Evolutionary conservation across 2,797 vertebrate genomes (phyloP).

Genomic region (Channa striata): DNA sequence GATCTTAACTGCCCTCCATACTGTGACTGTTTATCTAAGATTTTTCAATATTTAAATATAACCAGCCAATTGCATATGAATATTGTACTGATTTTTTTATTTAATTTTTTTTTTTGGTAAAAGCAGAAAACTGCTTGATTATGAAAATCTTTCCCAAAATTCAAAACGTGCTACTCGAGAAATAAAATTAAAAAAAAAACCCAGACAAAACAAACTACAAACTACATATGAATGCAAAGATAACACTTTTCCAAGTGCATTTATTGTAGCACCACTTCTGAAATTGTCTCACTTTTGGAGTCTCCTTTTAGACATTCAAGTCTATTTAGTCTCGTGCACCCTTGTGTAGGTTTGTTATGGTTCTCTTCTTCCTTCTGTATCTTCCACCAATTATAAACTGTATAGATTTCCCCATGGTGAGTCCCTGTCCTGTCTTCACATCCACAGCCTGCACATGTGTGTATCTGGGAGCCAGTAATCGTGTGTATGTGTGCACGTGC

Average conservation of each 20-base stretch:
- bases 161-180: neutral
- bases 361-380: constrained; percentile 76
- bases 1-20: constrained; percentile 71
- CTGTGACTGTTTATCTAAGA: constrained; percentile 52
- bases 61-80: constrained; percentile 22
- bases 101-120: neutral
- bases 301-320: constrained; percentile 65
- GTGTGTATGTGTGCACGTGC: constrained; percentile 18
- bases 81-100: neutral
- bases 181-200: neutral
- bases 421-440: constrained; percentile 74
- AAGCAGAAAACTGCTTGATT: neutral
- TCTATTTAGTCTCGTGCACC: constrained; percentile 72
- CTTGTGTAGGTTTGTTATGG: constrained; percentile 79
- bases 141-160: neutral
- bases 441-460: constrained; percentile 59
- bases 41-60: constrained; percentile 25
- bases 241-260: constrained; percentile 11
- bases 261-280: neutral
- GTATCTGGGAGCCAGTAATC: constrained; percentile 17
- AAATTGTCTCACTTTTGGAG: constrained; percentile 50
- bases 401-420: constrained; percentile 80
- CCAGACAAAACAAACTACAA: neutral
- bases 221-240: neutral
- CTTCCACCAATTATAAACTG: constrained; percentile 82